Evolutionary conservation across 2,888 invertebrate species (phyloP).

Genomic region (Philereme vetulata): DNA sequence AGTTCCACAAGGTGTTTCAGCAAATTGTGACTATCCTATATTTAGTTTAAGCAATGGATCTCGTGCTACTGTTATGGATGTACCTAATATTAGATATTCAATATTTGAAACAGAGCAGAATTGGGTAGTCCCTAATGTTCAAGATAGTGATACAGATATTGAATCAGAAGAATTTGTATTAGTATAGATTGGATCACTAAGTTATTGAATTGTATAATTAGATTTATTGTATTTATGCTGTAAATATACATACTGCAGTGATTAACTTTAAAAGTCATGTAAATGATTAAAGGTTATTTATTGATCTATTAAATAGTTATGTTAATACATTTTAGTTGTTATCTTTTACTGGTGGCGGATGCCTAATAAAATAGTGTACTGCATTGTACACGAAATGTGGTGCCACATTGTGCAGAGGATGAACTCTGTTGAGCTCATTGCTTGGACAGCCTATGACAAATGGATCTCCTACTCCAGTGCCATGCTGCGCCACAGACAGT

Average conservation of each 20-base stretch:
- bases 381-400: conserved; percentile 84
- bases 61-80: conserved; percentile 83
- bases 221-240: conserved; percentile 40
- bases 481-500: conserved; percentile 95
- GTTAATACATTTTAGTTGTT: conserved; percentile 52
- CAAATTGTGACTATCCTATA: conserved; percentile 89
- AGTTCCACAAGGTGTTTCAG: conserved; percentile 71
- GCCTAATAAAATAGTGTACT: conserved; percentile 76
- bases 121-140: conserved; percentile 72
- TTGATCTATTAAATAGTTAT: conserved; percentile 20
- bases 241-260: conserved; percentile 24
- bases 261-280: conserved; percentile 11
- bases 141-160: conserved; percentile 86
- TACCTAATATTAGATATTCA: conserved; percentile 81
- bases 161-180: conserved; percentile 90
- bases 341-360: conserved; percentile 75
- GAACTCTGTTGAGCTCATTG: conserved; percentile 90
- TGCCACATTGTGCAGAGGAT: conserved; percentile 93
- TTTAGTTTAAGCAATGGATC: conserved; percentile 91
- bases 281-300: conserved; percentile 1
- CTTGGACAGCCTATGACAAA: conserved; percentile 85
- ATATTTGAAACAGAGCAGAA: conserved; percentile 82
- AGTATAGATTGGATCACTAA: conserved; percentile 53
- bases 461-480: conserved; percentile 72
- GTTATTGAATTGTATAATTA: conserved; percentile 28